Evolutionary conservation across 2,888 invertebrate species (phyloP).

Genomic region (Rhamnusium bicolor): DNA sequence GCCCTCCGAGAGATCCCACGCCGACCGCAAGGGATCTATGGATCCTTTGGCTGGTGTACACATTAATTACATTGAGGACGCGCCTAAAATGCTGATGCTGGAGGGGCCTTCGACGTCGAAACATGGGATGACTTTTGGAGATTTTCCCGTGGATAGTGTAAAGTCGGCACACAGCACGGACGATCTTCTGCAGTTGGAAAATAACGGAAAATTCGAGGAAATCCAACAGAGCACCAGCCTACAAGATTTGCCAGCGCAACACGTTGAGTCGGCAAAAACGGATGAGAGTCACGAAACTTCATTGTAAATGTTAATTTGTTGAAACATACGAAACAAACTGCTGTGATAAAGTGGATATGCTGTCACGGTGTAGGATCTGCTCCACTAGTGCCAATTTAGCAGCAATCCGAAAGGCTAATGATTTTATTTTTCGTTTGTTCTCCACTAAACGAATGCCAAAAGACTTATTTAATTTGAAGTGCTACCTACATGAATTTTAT

Average conservation of each 20-base stretch:
- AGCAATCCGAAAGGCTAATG: constrained; percentile 37
- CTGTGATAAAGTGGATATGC: constrained; percentile 64
- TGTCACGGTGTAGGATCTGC: constrained; percentile 64
- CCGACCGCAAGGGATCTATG: constrained; percentile 71
- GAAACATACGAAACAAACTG: constrained; percentile 31
- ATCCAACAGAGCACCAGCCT: constrained; percentile 71
- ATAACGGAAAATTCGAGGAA: constrained; percentile 36
- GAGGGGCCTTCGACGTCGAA: constrained; percentile 70
- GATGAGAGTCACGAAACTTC: constrained; percentile 66
- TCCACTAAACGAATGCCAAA: constrained; percentile 40
- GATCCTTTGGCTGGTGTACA: constrained; percentile 75
- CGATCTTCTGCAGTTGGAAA: constrained; percentile 33
- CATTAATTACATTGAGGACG: constrained; percentile 78
- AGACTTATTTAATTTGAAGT: constrained; percentile 39
- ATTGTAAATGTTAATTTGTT: constrained; percentile 58
- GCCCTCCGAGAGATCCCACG: constrained; percentile 80
- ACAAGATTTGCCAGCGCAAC: constrained; percentile 69
- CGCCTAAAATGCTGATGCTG: constrained; percentile 53
- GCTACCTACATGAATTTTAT: constrained; percentile 29
- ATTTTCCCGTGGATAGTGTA: no score
- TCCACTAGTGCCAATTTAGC: constrained; percentile 62
- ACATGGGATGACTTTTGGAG: constrained; percentile 10
- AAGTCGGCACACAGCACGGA: no score
- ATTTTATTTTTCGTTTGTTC: constrained; percentile 28
- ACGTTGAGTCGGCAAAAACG: constrained; percentile 69